Conservation (phyloP, 92 coral and sea anemone genomes). For the Nematostella vectensis region DNA sequence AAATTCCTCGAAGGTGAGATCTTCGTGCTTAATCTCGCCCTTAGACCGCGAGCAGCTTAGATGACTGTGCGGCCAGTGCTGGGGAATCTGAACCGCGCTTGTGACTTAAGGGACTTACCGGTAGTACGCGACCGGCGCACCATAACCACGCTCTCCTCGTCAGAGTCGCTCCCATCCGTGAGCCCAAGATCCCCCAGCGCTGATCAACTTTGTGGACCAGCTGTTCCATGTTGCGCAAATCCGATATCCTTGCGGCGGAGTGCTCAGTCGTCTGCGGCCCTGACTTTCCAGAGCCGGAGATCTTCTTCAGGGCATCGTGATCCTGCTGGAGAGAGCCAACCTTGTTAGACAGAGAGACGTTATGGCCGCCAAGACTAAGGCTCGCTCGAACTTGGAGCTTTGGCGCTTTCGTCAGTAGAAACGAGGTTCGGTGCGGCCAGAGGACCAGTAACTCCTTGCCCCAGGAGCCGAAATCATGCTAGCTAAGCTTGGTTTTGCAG, state of each 20-base stretch:
- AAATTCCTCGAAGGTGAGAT: constrained; percentile 22
- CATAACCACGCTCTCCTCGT: too few species aligned
- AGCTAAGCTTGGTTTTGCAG: not conserved
- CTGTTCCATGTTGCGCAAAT: not conserved
- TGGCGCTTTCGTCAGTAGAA: too few species aligned
- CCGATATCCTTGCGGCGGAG: not conserved
- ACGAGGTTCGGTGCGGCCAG: too few species aligned
- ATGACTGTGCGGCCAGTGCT: constrained; percentile 25
- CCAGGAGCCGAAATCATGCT: not conserved
- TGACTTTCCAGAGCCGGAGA: not conserved
- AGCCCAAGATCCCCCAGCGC: not conserved
- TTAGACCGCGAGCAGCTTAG: constrained; percentile 1
- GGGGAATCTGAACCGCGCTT: constrained; percentile 5
- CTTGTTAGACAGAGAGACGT: not conserved
- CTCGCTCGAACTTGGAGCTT: too few species aligned
- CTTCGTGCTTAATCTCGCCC: constrained; percentile 13
- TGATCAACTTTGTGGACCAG: not conserved
- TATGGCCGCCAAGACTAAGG: not conserved
- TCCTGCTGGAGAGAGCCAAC: not conserved
- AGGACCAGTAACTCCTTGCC: too few species aligned
- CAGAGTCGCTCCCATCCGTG: too few species aligned
- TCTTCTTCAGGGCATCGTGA: not conserved
- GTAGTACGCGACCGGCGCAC: too few species aligned
- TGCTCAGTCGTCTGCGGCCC: not conserved
- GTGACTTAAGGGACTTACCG: constrained; percentile 11